Base-by-base conservation (phyloP, 2,888 invertebrate species). In the Stenoptilia bipunctidactyla region DNA sequence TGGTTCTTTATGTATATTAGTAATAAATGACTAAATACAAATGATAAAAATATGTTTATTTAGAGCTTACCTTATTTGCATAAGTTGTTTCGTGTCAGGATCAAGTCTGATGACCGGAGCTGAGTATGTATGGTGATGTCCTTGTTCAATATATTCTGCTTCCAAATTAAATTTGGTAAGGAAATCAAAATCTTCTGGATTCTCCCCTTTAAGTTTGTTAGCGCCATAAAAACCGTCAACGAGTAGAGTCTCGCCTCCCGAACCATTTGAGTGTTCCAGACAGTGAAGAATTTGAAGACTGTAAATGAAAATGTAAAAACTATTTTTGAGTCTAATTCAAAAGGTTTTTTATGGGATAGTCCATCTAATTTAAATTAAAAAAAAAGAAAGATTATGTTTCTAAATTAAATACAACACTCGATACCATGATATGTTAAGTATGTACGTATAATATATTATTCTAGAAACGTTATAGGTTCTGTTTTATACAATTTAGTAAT, bases 201-300 rank as follows among this genome's bases (percentile, higher is more conserved):
- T 63, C 1, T 83, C 68, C 1, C 70, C 58, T 39, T 76, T 80
- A 13, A 92, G 63, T 38, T 84, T 70, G 6, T 76, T 60, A 0
- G 90, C 91, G 3, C 89, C 89, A 40, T 87, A 79, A 56, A 92
- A 89, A 0, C 93, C 93, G 56, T 94, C 94, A 0, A 90, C 89
- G 1, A 94, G 74, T 34, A 91, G 71, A 0, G 89, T 92, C 48
- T 92, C 88, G 0, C 94, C 94, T 0, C 94, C 93, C 1, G 60
- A 66, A 0, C 88, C 89, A 8, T 86, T 84, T 3, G 53, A 51
- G 40, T 83, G 80, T 39, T 79, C 69, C 1, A 84, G 37, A 41
- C 82, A 77, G 42, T 84, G 84, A 0, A 85, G 58, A 13, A 84
- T 61, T 58, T 84, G 84, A 2, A 85, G 59, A 0, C 85, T 85